Percentiles rank a stretch among this genome's conserved stretches.
phyloP scores from a whole-genome alignment of 2,797 vertebrate species.

The Parambassis ranga region DNA sequence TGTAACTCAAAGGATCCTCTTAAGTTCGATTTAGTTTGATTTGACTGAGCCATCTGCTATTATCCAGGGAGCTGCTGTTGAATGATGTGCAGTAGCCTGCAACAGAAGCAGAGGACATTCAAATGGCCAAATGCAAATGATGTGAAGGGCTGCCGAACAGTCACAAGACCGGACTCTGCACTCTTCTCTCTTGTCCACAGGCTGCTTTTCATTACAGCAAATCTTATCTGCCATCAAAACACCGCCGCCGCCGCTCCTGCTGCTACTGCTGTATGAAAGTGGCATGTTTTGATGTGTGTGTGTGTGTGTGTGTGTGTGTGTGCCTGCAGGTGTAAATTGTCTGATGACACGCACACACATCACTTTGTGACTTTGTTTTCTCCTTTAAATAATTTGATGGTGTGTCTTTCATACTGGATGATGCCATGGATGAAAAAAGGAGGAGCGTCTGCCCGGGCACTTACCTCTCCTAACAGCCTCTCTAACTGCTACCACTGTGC shows the following conservation, averaged over 20 bases:
- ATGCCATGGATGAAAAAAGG: slow-evolving; percentile 22
- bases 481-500: slow-evolving; percentile 28
- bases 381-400: not conserved
- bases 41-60: slow-evolving; percentile 53
- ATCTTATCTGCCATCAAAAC: slow-evolving; percentile 60
- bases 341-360: not conserved
- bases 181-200: slow-evolving; percentile 39
- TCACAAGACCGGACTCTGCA: slow-evolving; percentile 73
- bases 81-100: slow-evolving; percentile 63
- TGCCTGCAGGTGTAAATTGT: slow-evolving; percentile 1
- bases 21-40: slow-evolving; percentile 13
- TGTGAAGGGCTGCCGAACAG: slow-evolving; percentile 46
- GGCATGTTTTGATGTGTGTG: slow-evolving; percentile 21
- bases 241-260: not conserved
- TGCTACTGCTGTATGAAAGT: slow-evolving; percentile 14
- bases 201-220: slow-evolving; percentile 45
- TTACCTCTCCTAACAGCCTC: slow-evolving; percentile 45
- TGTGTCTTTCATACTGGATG: slow-evolving; percentile 21
- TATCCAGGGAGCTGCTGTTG: slow-evolving; percentile 53
- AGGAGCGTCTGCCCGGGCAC: slow-evolving; percentile 30
- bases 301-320: not conserved
- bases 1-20: slow-evolving; percentile 18
- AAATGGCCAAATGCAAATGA: slow-evolving; percentile 72
- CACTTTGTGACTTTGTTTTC: slow-evolving; percentile 6
- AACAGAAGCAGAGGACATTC: slow-evolving; percentile 65